Base-by-base conservation (phyloP, 2,888 invertebrate genomes). In the Athalia cordata region DNA sequence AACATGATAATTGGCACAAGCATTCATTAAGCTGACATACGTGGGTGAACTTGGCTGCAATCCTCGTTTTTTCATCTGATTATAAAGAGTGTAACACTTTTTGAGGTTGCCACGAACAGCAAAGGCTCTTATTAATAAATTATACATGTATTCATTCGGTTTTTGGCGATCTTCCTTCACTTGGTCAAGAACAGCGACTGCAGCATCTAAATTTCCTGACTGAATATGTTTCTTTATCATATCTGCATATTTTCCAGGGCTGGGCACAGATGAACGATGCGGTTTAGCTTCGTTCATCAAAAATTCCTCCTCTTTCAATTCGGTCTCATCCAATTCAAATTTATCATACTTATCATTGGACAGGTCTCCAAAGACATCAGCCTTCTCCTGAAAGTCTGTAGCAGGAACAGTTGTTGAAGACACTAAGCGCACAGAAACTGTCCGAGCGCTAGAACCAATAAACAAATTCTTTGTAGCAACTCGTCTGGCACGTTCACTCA, bases 1-100 rank as follows among this genome's bases (percentile, higher is more conserved):
- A 90, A 93, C 93, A 0, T 95, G 95, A 78, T 95, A 95, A 88
- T 96, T 96, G 0, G 96, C 94, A 89, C 98, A 98, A 1, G 97
- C 95, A 91, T 97, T 96, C 87, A 99, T 96, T 49, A 99, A 91
- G 79, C 95, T 95, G 0, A 97, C 97, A 85, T 96, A 97, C 0
- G 95, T 95, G 15, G 95, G 94, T 0, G 93, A 93, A 47, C 94
- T 94, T 0, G 94, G 93, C 81, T 92, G 91, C 0, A 97, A 87
- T 0, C 93, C 94, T 62, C 95, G 91, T 86, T 94, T 93, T 85
- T 95, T 96, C 96, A 98, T 96, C 88, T 95, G 93, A 85, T 95
- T 95, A 85, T 93, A 98, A 1, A 98, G 91, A 83, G 93, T 93
- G 87, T 97, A 98, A 1, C 97, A 97, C 90, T 96, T 96, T 84